phyloP scores from a whole-genome alignment of 2,113 vertebrate genomes.

The Hyaena hyaena region DNA sequence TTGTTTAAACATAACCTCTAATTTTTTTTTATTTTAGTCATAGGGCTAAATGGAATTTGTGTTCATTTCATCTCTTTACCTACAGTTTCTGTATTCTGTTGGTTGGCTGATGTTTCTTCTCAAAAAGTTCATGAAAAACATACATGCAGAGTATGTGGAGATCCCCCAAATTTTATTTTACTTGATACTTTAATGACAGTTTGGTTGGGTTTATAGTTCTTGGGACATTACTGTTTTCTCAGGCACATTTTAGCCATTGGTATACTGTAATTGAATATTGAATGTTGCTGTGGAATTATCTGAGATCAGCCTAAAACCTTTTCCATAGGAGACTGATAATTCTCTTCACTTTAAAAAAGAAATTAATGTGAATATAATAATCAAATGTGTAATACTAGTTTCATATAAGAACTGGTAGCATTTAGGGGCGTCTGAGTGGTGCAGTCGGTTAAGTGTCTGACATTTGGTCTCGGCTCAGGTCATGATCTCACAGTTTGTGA shows the following conservation, averaged over 20 bases:
- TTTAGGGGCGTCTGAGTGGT: neutral
- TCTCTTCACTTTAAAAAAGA: conserved; percentile 8
- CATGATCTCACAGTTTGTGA: too few relatives aligned
- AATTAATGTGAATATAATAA: neutral
- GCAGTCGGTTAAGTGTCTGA: too few relatives aligned
- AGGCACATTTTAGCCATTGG: neutral
- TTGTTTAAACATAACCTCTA: neutral
- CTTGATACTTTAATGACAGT: neutral
- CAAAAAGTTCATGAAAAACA: neutral
- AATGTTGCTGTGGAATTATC: neutral
- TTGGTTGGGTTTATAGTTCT: neutral
- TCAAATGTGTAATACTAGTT: neutral
- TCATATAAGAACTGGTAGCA: neutral
- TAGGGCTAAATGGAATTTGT: neutral
- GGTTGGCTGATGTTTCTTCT: neutral
- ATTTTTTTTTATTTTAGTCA: neutral
- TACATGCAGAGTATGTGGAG: neutral
- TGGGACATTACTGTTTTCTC: neutral
- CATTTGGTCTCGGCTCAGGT: too few relatives aligned
- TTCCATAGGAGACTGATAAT: neutral
- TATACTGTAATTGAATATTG: neutral
- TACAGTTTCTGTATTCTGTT: neutral
- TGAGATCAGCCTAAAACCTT: neutral
- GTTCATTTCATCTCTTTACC: neutral
- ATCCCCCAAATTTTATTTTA: neutral